Evolutionary conservation across 2,797 vertebrate genomes (phyloP), one percentile per base, ranked within the genome.

Genomic region (Falco berigora): DNA sequence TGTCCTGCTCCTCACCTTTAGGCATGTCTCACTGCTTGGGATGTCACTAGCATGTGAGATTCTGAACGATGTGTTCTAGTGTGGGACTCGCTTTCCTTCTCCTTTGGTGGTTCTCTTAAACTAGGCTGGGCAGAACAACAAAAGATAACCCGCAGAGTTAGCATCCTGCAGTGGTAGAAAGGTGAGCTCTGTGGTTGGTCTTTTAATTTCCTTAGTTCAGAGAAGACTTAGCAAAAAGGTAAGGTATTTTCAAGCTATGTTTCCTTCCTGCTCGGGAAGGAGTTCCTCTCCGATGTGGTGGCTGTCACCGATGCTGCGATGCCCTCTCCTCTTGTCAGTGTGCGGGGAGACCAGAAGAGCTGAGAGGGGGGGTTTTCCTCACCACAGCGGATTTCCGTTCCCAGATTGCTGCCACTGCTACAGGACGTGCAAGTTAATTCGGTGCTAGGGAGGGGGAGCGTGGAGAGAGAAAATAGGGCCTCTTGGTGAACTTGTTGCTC

Each of bases 221-320:
- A 49, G 61, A 92, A 83, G 85, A n/a, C 19, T 49, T 49, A 64
- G 56, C 18, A n/a, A 49, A 84, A 62, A 61, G 23, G 6, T 13
- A 27, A 42, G 30, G 47, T 81, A 49, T 88, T 91, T 73, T 79
- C 58, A 47, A 63, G 71, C 67, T 38, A 6, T 6, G 0, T 88
- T 94, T 97, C 62, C 58, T 94, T 90, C 69, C 82, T 67, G 21
- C 56, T 46, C 28, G 44, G 66, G 86, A 49, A 44, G 3, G 71
- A 62, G 74, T 36, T 96, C 46, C 75, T 38, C 47, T 38, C 47
- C 2, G 7, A 28, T 0, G 1, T 53, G 62, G 40, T 0, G 2
- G 34, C 49, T 79, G 23, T 25, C 28, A 2, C 5, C 0, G 0
- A 2, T 21, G 25, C 63, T 32, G 55, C 0, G 1, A 6, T 72